phyloP scores from a whole-genome alignment of 2,797 vertebrate species.

The Arnoldichthys spilopterus region DNA sequence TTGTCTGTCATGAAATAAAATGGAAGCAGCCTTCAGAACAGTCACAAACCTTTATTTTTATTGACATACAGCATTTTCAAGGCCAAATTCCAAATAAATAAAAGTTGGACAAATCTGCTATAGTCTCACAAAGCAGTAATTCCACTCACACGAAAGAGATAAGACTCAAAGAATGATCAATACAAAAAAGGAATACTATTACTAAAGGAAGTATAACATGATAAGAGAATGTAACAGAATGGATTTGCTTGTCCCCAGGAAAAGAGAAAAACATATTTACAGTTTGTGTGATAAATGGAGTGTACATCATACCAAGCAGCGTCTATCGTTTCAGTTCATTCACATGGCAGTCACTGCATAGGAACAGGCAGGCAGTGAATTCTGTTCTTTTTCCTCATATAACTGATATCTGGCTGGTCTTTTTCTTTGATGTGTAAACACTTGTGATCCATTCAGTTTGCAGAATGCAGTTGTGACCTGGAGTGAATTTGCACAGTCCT shows the following conservation, averaged over 20 bases:
- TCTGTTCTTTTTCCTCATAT: background rate
- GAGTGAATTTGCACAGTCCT: conserved; percentile 8
- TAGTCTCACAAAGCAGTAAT: conserved; percentile 60
- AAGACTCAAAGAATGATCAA: conserved; percentile 56
- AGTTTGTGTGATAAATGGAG: conserved; percentile 10
- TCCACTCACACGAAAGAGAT: conserved; percentile 58
- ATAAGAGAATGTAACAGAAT: conserved; percentile 63
- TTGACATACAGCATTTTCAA: conserved; percentile 68
- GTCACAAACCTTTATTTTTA: conserved; percentile 74
- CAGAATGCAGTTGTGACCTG: background rate
- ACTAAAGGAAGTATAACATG: conserved; percentile 64
- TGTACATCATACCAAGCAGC: conserved; percentile 7
- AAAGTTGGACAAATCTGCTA: conserved; percentile 76
- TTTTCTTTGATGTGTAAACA: background rate
- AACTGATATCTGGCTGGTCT: background rate
- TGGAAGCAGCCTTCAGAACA: conserved; percentile 46
- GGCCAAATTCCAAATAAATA: conserved; percentile 91
- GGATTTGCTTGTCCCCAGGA: conserved; percentile 53
- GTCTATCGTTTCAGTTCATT: conserved; percentile 45
- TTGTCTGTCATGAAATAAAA: background rate
- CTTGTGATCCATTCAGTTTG: background rate
- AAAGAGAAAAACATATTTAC: conserved; percentile 43
- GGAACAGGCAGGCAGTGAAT: background rate
- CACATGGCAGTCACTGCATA: conserved; percentile 61
- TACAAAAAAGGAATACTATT: conserved; percentile 64